Base-by-base conservation (phyloP, 1,140 invertebrate genomes). In the Dryas iulia region DNA sequence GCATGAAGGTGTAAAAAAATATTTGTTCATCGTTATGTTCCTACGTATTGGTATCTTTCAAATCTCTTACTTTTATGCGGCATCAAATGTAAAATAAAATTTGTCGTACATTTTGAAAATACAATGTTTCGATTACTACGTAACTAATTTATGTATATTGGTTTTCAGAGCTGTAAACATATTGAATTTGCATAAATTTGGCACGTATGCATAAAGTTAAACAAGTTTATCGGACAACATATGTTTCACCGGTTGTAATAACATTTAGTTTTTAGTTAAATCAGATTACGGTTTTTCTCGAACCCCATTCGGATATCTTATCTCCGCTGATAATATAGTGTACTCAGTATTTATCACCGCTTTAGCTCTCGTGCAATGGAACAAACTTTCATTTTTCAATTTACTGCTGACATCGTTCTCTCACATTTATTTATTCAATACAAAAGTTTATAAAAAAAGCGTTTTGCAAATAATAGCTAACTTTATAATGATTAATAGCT, bases 271-370 rank as follows among this genome's bases (percentile, higher is more conserved):
- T n/a, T 65, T 57, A 24, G 47, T 53, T 24, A 61, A 71, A 65
- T 64, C 54, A 53, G 64, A 72, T 75, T 28, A 69, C 39, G 65
- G 47, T 75, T 79, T 73, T 75, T 73, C 72, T 71, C 71, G 60
- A 76, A 69, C 58, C 54, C 63, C 61, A 30, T 53, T 62, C 54
- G 66, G 54, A 78, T 69, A 63, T 30, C 68, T 76, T 79, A 69
- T 68, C 72, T 72, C 7, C 1, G 24, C 62, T 72, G 79, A 79
- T 81, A 81, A 78, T 18, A 71, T 24, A 63, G 25, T 21, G 33
- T 53, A 70, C 39, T 53, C 59, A 21, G 28, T 23, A 56, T 53
- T 56, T 63, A 63, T 56, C 61, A 62, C 18, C 39, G 59, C 14
- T 11, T 28, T 23, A 23, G 18, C 52, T 62, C 24, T 60, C 47